Base-by-base conservation (phyloP, 1,140 invertebrate genomes). In the Diprion similis region DNA sequence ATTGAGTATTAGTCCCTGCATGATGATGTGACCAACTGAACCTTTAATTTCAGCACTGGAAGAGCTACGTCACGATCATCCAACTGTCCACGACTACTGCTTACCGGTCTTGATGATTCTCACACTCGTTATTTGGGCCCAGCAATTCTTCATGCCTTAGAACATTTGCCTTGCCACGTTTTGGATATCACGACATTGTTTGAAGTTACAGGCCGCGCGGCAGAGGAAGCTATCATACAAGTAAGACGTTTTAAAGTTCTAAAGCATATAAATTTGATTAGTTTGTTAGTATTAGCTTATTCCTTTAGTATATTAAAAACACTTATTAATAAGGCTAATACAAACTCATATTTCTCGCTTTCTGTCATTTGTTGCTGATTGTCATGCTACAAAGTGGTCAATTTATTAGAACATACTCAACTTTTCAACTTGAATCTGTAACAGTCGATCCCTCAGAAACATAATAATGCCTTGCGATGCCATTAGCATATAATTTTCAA, bases 141-240 rank as follows among this genome's bases (percentile, higher is more conserved):
- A 15, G 87, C 87, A 1, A 68, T 88, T 68, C 78, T 88, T n/a
- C 86, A 88, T 46, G 78, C 76, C 3, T 72, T 88, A 10, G 87
- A 88, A 77, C 85, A 88, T 72, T 76, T 88, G 19, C 87, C 87
- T 0, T 86, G 82, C 66, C 84, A 87, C 47, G 74, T 86, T 1
- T 75, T 88, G 18, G 87, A 88, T 64, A 80, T 88, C 0, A 87
- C 83, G 3, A 82, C 80, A 8, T 75, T 88, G 8, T 88, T 87
- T 71, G 87, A 87, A 59, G 88, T 90, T 72, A 89, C 89, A 68
- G 88, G 89, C 59, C 87, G 89, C 68, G 88, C 90, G 24, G 91
- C 90, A 3, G 92, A 93, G 78, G 92, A 94, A 85, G 87, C 91
- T 8, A 91, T 91, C 79, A 90, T 91, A 75, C 91, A 92, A 87